Evolutionary conservation across 2,888 invertebrate genomes (phyloP), one percentile per base, ranked within the genome.

Genomic region (Byasa hedistus): DNA sequence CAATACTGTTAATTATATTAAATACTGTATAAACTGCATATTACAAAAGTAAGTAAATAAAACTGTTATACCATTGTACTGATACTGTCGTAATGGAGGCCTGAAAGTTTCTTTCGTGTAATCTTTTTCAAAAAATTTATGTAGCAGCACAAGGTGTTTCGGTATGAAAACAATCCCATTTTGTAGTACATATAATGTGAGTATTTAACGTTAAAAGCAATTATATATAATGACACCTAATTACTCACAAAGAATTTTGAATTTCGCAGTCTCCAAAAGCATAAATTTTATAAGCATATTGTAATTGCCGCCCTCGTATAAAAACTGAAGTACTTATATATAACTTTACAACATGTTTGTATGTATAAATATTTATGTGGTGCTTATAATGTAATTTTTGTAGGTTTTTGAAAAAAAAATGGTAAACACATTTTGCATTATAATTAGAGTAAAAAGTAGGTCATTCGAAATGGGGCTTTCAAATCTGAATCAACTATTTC

Each of bases 221-320:
- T 67, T 67, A 67, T 24, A 21, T 59, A 19, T 63, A 66, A 66
- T 63, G 56, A 56, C 63, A 66, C 66, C 63, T 66, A 59, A 66
- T 66, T 63, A 66, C 56, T 36, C 32, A 32, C 17, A 58, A 59
- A 56, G 55, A 56, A 63, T 66, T 62, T 63, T 59, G 66, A 63
- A 63, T 54, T 59, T 63, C 51, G 55, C 55, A n/a, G 59, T 55
- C 63, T 59, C 39, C 51, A 57, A 63, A 66, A 63, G 51, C 55
- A 63, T 12, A 32, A 59, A 59, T 59, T 59, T 39, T 51, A 56
- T 23, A 59, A 63, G 21, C 36, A 66, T 66, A 22, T 66, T 36
- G 27, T 62, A 66, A 62, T 62, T 66, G 55, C 44, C 51, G 66
- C 21, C 32, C 52, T 52, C 3, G n/a, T n/a, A 21, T 21, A 32